Evolutionary conservation across 2,888 invertebrate species (phyloP), one percentile per base, ranked within the genome.

Genomic region (Noctua janthina): DNA sequence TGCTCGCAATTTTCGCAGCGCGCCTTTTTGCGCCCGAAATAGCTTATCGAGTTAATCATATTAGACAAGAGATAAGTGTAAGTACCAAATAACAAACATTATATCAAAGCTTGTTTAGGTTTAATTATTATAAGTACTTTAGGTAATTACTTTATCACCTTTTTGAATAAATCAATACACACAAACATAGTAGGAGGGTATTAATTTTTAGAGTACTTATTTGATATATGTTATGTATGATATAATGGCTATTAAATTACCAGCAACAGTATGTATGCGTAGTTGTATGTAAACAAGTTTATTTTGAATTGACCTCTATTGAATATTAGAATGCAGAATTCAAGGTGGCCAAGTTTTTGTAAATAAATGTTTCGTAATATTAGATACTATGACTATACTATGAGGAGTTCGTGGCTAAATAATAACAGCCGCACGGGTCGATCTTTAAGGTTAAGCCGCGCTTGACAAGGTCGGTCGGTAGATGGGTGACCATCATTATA

Each of bases 221-320:
- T 76, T 76, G 43, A 74, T 79, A 51, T 23, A 35, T 23, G 6
- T 39, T 29, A 13, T 29, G 8, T 10, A 79, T 59, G 23, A 66
- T 5, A 56, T 29, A 72, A 51, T 68, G 2, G 59, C 2, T 43
- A 51, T 51, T 66, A 74, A 67, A 70, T 67, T 49, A 77, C 23
- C 29, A n/a, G n/a, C 64, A 64, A 51, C 15, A 43, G 20, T 29
- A 17, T 51, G 54, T 68, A 20, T 70, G 62, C 15, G 68, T n/a
- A 43, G 39, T 43, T 43, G 43, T 78, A 78, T 17, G 70, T 2
- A 79, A 66, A 74, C 68, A 76, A 64, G 66, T 72, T 77, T 77
- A 68, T 49, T 68, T 78, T 76, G 54, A 78, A 54, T 54, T 83
- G 80, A 81, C 88, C 83, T 85, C 59, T 66, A 69, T 20, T 23